phyloP scores from a whole-genome alignment of 2,888 invertebrate genomes.

The Galeruca laticollis region DNA sequence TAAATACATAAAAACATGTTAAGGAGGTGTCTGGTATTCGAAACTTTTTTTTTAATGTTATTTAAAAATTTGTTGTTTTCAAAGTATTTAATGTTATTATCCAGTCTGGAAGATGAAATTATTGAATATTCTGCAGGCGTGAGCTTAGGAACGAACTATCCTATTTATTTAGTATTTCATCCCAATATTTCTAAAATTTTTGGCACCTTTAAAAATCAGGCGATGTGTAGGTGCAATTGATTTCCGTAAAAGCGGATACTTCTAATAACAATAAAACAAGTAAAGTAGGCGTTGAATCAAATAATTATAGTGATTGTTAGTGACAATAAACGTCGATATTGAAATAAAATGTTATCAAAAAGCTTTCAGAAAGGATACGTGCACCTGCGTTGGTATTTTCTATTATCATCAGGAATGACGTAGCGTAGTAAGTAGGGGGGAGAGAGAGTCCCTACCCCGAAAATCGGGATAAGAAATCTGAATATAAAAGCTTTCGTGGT shows the following conservation, averaged over 20 bases:
- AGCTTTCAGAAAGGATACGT: constrained; percentile 22
- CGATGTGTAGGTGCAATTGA: background rate
- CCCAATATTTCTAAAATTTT: no score
- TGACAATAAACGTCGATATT: constrained; percentile 15
- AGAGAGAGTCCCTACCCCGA: constrained; percentile 20
- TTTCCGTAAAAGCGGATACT: constrained; percentile 6
- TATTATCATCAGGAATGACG: constrained; percentile 28
- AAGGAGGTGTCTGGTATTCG: no score
- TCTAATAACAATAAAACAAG: constrained; percentile 10
- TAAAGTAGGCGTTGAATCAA: constrained; percentile 16
- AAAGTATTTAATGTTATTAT: no score
- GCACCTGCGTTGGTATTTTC: constrained; percentile 32
- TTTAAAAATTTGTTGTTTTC: no score
- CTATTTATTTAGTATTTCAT: no score
- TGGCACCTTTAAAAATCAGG: no score
- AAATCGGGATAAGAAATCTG: constrained; percentile 31
- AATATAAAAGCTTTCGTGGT: constrained; percentile 31
- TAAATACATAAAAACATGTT: no score
- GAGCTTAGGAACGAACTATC: no score
- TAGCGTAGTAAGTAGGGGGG: constrained; percentile 4
- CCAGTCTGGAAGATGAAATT: no score
- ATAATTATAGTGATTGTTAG: constrained; percentile 20
- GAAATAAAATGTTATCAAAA: constrained; percentile 27
- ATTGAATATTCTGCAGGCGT: no score
- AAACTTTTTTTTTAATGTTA: no score